These are phyloP conservation scores for Colletes collaris DNA, from an alignment of 2,888 invertebrate genomes.

Conservation along the genomic window DNA sequence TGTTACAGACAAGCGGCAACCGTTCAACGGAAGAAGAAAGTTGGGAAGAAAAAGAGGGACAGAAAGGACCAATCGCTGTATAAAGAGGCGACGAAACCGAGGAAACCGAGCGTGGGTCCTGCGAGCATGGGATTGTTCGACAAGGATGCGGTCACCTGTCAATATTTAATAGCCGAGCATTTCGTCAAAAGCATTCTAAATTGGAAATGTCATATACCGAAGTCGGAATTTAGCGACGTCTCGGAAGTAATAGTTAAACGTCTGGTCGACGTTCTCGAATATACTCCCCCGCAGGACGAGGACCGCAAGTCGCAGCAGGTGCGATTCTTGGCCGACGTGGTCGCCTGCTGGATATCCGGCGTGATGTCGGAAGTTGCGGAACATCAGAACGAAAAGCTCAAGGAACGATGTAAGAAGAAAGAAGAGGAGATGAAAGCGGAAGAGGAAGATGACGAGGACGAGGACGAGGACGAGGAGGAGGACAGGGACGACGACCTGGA, in stretches of 20 bases:
- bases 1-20: conserved; percentile 74
- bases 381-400: conserved; percentile 59
- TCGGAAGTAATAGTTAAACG: conserved; percentile 72
- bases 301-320: conserved; percentile 78
- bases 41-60: conserved; percentile 34
- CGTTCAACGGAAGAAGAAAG: conserved; percentile 54
- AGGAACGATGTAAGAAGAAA: conserved; percentile 64
- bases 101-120: conserved; percentile 7
- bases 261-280: conserved; percentile 68
- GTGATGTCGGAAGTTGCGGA: conserved; percentile 75
- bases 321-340: conserved; percentile 74
- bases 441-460: conserved; percentile 57
- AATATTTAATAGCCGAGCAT: conserved; percentile 76
- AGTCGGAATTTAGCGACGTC: conserved; percentile 76
- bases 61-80: conserved; percentile 3
- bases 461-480: conserved; percentile 30
- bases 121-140: conserved; percentile 24
- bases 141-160: conserved; percentile 73
- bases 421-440: conserved; percentile 58
- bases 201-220: conserved; percentile 71
- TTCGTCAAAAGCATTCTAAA: conserved; percentile 77
- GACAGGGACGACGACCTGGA: background rate
- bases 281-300: conserved; percentile 64
- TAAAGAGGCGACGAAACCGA: conserved; percentile 32
- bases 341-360: conserved; percentile 78